Evolutionary conservation across 2,113 vertebrate species (phyloP).

Genomic region (Onychostoma macrolepis): DNA sequence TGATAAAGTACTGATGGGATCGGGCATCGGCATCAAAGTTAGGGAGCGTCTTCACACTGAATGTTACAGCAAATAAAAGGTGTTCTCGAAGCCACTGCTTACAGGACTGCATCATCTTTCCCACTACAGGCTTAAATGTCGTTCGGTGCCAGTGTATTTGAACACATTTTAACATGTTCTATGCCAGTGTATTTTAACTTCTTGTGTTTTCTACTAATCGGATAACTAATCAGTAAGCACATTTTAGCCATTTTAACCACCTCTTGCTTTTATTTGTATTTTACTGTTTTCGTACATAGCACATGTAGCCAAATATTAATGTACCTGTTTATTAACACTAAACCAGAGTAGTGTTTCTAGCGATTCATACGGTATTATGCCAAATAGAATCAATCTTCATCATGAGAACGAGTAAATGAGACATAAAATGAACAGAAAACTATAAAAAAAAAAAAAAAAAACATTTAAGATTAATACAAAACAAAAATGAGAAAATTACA

Average conservation of each 20-base stretch:
- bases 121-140: slow-evolving; percentile 36
- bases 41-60: slow-evolving; percentile 62
- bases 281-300: not conserved
- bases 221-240: not conserved
- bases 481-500: too few species aligned
- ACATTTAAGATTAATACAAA: too few species aligned
- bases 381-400: not conserved
- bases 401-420: too few species aligned
- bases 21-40: slow-evolving; percentile 62
- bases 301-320: not conserved
- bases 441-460: too few species aligned
- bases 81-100: not conserved
- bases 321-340: not conserved
- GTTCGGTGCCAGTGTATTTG: slow-evolving; percentile 51
- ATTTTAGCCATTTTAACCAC: not conserved
- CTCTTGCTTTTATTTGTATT: not conserved
- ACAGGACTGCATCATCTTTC: not conserved
- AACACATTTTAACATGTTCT: slow-evolving; percentile 36
- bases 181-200: slow-evolving; percentile 30
- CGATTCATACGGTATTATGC: not conserved
- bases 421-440: not conserved
- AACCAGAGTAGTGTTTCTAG: not conserved
- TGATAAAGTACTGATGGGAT: slow-evolving; percentile 71
- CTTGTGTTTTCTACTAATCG: not conserved
- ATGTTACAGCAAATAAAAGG: slow-evolving; percentile 62